A percentile compares a stretch with the other conserved stretches of the same genome.
phyloP scores from a whole-genome alignment of 2,888 invertebrate species.

The Tethea ocularis region DNA sequence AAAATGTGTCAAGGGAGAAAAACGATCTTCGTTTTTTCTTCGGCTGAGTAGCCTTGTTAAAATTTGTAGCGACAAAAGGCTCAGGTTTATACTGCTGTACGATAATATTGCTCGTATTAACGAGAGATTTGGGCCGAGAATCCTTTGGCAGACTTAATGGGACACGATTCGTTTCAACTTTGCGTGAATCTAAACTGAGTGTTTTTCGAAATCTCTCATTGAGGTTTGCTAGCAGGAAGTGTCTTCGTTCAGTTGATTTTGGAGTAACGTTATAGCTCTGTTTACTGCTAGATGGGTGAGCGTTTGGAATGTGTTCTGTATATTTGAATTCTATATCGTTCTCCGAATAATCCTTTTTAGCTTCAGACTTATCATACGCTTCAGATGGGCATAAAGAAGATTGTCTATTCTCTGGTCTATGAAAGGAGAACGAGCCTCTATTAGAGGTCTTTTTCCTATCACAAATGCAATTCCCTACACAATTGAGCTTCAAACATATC shows the following conservation, averaged over 20 bases:
- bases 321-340: constrained; percentile 79
- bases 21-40: constrained; percentile 80
- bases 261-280: constrained; percentile 76
- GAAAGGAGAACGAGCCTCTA: constrained; percentile 75
- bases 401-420: constrained; percentile 66
- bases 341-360: constrained; percentile 65
- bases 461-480: constrained; percentile 72
- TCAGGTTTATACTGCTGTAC: constrained; percentile 66
- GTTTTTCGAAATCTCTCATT: constrained; percentile 79
- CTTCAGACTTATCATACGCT: constrained; percentile 48
- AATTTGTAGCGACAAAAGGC: constrained; percentile 63
- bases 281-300: constrained; percentile 74
- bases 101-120: constrained; percentile 71
- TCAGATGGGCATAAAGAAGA: constrained; percentile 61
- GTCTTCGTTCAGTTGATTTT: constrained; percentile 73
- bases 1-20: constrained; percentile 80
- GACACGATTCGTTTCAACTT: constrained; percentile 69
- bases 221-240: constrained; percentile 71
- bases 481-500: constrained; percentile 65
- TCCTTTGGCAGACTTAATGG: constrained; percentile 65
- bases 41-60: constrained; percentile 66
- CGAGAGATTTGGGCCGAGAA: constrained; percentile 74
- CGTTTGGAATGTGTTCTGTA: constrained; percentile 73
- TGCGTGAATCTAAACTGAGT: constrained; percentile 77
- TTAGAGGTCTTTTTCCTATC: constrained; percentile 69